These are phyloP conservation scores for Dasysyrphus tricinctus DNA, from an alignment of 2,888 invertebrate species.

Conservation along the genomic window DNA sequence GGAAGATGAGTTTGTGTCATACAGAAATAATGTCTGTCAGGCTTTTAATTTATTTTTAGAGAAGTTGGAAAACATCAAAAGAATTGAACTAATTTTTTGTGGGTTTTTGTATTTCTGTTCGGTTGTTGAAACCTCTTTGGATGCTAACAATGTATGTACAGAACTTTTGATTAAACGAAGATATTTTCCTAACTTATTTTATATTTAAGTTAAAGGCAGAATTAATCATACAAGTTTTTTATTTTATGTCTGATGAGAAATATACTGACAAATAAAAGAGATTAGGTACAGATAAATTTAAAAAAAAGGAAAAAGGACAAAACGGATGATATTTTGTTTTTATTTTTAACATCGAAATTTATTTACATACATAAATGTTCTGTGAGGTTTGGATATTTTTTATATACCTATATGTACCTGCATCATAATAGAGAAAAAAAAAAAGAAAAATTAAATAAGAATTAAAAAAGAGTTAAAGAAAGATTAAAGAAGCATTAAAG, in stretches of 20 bases:
- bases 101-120: not conserved
- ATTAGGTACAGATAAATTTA: not conserved
- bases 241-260: not conserved
- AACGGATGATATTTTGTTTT: not conserved
- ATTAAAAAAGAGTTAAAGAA: no score
- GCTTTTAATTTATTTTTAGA: not conserved
- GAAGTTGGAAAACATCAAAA: slow-evolving; percentile 5
- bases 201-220: not conserved
- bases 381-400: no score
- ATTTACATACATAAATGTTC: no score
- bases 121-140: not conserved
- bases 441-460: no score
- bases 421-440: no score
- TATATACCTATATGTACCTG: no score
- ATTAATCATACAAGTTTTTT: not conserved
- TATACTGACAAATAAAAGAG: not conserved
- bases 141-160: not conserved
- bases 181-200: not conserved
- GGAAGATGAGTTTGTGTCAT: not conserved
- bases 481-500: no score
- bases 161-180: not conserved
- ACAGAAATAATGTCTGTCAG: slow-evolving; percentile 3
- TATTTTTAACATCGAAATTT: slow-evolving; percentile 5
- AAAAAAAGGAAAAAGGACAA: not conserved
- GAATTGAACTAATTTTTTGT: not conserved